Base-by-base conservation (phyloP, 2,113 vertebrate genomes). In the Serilophus lunatus region DNA sequence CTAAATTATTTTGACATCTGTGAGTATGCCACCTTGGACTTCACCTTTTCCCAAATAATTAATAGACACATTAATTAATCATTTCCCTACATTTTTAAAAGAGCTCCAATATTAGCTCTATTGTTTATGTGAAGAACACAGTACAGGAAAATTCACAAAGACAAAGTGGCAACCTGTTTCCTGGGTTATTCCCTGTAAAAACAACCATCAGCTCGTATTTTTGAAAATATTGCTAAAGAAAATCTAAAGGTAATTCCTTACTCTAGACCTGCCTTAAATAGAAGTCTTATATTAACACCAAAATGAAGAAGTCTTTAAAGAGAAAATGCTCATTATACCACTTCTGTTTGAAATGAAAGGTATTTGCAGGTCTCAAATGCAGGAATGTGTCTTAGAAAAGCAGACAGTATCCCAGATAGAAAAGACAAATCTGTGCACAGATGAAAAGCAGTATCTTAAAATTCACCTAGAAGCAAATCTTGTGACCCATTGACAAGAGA, bases 1-100 rank as follows among this genome's bases (percentile, higher is more conserved):
- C 93, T 88, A 96, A 96, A 96, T 95, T 96, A 88, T 96, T 97
- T 96, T 97, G 94, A 96, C 94, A 82, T 95, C 80, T 92, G 77
- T 76, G 94, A 95, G 75, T 95, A 82, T 75, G 44, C 80, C 92
- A 94, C 74, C 42, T 88, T 88, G 82, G 88, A 88, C 15, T 94
- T 93, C 53, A 86, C 91, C 92, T 92, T 92, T 95, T 89, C 66
- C 80, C 94, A 93, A 93, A 96, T 96, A 88, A 96, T 94, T 93
- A 96, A 96, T 70, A 85, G 69, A 88, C 26, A 64, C 10, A 51
- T 96, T 66, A 85, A 94, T 95, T 85, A 94, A 92, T 95, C 0
- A 94, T 95, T 91, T 86, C 51, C 45, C 24, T 92, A 24, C 40
- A 92, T 96, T 87, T 97, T 95, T 56, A 69, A 96, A 92, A 69